Evolutionary conservation across 2,797 vertebrate genomes (phyloP), one percentile per base, ranked within the genome.

Genomic region (Lacerta agilis): DNA sequence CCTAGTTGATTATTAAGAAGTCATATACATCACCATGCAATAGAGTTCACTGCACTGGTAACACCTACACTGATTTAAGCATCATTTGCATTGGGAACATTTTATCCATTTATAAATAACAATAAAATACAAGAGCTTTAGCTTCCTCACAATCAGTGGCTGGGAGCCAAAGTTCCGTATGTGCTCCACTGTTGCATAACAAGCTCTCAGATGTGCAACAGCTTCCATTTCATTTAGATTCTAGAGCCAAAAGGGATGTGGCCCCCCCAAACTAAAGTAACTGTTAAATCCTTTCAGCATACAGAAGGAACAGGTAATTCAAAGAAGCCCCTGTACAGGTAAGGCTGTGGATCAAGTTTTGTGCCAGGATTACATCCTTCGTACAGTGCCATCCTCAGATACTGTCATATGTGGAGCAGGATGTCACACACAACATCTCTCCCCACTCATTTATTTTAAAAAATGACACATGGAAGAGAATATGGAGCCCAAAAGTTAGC

Each of bases 31-130:
- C 76, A 87, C 76, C 89, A 79, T 45, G 82, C 9, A 41, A 23
- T 29, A 92, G 89, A 15, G 13, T 55, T 55, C 49, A 15, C 13
- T 55, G 49, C 13, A 55, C 49, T 55, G 49, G 49, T 55, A 55
- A 83, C 11, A 73, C 76, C 8, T 88, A 71, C 10, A 81, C 7
- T 87, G 55, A 87, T 9, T 49, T 81, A 76, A 89, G 79, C 8
- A 72, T 71, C 45, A 77, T 83, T 41, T 25, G 78, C 9, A 64
- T 80, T 27, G 69, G 33, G 6, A 41, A 55, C 18, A 36, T 86
- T 77, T 86, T 78, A 15, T 27, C 17, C 33, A n/a, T 75, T 75
- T 43, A 43, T 61, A 72, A 79, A 36, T 2, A 80, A 49, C 9
- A 43, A 45, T 77, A 67, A 36, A 23, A 49, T 80, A 23, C 36